phyloP scores from a whole-genome alignment of 1,140 invertebrate genomes.

The Acromyrmex echinatior region DNA sequence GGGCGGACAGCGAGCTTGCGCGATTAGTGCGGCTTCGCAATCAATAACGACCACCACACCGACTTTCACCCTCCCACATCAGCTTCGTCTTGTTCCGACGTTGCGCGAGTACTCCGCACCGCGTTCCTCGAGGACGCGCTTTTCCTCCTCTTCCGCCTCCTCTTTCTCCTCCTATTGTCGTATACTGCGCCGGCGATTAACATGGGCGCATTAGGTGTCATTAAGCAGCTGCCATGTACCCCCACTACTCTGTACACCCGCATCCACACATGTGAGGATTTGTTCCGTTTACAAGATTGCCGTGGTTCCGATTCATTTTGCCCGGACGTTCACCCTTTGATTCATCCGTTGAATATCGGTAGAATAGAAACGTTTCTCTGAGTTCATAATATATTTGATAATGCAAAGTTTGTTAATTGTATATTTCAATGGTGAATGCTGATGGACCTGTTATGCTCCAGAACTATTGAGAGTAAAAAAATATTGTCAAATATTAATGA shows the following conservation, averaged over 20 bases:
- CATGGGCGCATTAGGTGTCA: slow-evolving; percentile 24
- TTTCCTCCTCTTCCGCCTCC: not conserved
- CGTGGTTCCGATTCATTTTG: slow-evolving; percentile 4
- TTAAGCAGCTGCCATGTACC: slow-evolving; percentile 39
- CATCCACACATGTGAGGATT: slow-evolving; percentile 35
- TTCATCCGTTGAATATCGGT: not conserved
- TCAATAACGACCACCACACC: slow-evolving; percentile 77
- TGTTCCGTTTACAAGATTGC: slow-evolving; percentile 24
- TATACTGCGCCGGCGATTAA: slow-evolving; percentile 29
- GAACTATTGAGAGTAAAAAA: not conserved
- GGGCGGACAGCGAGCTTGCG: slow-evolving; percentile 80
- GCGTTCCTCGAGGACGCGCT: slow-evolving; percentile 3
- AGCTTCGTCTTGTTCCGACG: slow-evolving; percentile 52
- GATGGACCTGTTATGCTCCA: not conserved
- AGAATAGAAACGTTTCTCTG: not conserved
- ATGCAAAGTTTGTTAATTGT: not conserved
- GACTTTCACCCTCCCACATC: slow-evolving; percentile 68
- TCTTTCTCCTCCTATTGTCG: not conserved
- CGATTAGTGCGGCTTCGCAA: slow-evolving; percentile 78
- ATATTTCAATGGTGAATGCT: not conserved
- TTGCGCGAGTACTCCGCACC: slow-evolving; percentile 20
- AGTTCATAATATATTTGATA: not conserved
- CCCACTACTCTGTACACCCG: slow-evolving; percentile 19
- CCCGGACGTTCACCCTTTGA: slow-evolving; percentile 26
- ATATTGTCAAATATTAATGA: not conserved